These are phyloP conservation scores for Furnarius figulus DNA, from an alignment of 2,113 vertebrate species.

Conservation along the genomic window DNA sequence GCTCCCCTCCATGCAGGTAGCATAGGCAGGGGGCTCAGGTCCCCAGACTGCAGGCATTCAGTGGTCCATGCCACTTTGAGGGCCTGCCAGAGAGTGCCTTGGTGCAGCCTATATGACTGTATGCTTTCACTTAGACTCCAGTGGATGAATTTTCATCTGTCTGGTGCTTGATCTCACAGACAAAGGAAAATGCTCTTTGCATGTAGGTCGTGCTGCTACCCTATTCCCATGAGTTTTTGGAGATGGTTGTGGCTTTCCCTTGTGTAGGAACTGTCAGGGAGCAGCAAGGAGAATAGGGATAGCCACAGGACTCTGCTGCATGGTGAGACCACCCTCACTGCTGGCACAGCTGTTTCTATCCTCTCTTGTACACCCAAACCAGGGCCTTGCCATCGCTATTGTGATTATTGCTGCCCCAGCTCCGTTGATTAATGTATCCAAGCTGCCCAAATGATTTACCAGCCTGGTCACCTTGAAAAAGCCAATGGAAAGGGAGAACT, in stretches of 20 bases:
- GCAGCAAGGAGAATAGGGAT: background rate
- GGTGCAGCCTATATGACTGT: rapidly evolving
- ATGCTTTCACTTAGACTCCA: background rate
- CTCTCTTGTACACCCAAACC: background rate
- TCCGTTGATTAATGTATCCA: background rate
- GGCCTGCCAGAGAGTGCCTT: background rate
- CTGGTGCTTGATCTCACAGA: background rate
- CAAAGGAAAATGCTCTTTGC: background rate
- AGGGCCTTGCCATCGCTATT: background rate
- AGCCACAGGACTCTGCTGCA: background rate
- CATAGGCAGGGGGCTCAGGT: background rate
- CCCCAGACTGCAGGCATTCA: background rate
- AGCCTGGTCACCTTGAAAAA: background rate
- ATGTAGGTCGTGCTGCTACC: background rate
- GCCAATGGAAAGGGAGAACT: background rate
- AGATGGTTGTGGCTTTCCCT: background rate
- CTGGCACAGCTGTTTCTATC: background rate
- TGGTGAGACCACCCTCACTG: background rate
- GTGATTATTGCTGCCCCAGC: background rate
- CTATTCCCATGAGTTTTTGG: background rate
- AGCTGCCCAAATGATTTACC: background rate
- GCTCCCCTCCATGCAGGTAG: background rate
- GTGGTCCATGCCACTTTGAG: background rate
- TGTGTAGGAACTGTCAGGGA: background rate
- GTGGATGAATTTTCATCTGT: background rate